Evolutionary conservation across 64 coral and sea anemone genomes (phyloP).

Genomic region (Dendronephthya gigantea): DNA sequence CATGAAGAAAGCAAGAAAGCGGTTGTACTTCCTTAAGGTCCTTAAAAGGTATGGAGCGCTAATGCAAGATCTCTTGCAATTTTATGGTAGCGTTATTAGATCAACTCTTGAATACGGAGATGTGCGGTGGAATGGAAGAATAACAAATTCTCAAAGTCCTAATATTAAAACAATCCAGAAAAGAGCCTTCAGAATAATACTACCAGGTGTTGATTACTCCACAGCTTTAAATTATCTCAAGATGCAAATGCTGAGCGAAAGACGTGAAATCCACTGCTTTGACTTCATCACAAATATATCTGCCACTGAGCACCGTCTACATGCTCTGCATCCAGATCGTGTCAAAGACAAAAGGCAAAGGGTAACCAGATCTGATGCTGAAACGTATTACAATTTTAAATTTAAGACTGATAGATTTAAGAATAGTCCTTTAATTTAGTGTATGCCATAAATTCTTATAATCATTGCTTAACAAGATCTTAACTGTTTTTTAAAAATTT

Average conservation of each 20-base stretch:
- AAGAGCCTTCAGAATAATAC: background rate
- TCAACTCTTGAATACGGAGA: background rate
- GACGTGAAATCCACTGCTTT: background rate
- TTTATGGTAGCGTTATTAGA: background rate
- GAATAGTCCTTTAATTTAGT: no score
- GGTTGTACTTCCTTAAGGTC: background rate
- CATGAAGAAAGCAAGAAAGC: background rate
- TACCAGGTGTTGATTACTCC: background rate
- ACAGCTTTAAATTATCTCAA: background rate
- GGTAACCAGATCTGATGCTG: background rate
- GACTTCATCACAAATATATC: background rate
- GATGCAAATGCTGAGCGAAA: background rate
- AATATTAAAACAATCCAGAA: background rate
- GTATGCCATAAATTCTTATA: no score
- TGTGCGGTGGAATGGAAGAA: background rate
- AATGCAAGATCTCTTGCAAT: background rate
- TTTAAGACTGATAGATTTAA: no score
- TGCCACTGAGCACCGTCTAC: background rate
- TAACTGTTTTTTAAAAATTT: no score
- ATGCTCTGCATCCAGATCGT: background rate
- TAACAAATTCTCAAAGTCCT: no score
- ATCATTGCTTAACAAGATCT: no score
- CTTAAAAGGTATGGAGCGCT: background rate
- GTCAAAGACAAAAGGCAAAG: background rate
- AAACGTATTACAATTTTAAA: background rate